Evolutionary conservation across 2,113 vertebrate genomes (phyloP).

Genomic region (Theristicus caerulescens): DNA sequence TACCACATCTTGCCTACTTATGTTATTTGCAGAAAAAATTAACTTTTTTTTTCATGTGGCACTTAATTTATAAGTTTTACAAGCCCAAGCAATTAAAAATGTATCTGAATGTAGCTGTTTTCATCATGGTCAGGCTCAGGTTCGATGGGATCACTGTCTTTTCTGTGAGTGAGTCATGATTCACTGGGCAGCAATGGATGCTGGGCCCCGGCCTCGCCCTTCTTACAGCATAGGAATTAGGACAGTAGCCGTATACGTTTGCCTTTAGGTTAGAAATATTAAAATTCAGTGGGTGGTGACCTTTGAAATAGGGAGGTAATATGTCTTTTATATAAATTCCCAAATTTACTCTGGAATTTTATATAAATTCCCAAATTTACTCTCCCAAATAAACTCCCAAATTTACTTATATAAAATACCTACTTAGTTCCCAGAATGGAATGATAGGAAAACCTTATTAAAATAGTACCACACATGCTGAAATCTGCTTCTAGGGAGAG

Average conservation of each 20-base stretch:
- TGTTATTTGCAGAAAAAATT: neutral
- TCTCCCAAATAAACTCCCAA: neutral
- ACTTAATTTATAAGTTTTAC: neutral
- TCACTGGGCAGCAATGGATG: neutral
- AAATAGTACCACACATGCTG: neutral
- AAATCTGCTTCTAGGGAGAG: neutral
- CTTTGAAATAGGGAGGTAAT: neutral
- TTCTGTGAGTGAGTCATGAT: neutral
- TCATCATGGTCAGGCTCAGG: neutral
- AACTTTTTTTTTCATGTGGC: accelerated
- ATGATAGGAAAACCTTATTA: neutral
- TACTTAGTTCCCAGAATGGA: neutral
- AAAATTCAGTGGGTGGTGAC: neutral
- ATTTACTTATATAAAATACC: neutral
- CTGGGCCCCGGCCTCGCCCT: neutral
- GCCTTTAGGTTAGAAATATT: neutral
- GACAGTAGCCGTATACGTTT: neutral
- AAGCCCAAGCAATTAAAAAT: neutral
- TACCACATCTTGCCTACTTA: neutral
- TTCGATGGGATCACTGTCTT: neutral
- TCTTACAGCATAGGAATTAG: neutral
- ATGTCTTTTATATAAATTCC: neutral
- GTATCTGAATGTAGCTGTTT: neutral
- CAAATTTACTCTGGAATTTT: neutral
- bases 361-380: neutral